Evolutionary conservation across 1,140 invertebrate species (phyloP).

Genomic region (Saccostrea cuccullata): DNA sequence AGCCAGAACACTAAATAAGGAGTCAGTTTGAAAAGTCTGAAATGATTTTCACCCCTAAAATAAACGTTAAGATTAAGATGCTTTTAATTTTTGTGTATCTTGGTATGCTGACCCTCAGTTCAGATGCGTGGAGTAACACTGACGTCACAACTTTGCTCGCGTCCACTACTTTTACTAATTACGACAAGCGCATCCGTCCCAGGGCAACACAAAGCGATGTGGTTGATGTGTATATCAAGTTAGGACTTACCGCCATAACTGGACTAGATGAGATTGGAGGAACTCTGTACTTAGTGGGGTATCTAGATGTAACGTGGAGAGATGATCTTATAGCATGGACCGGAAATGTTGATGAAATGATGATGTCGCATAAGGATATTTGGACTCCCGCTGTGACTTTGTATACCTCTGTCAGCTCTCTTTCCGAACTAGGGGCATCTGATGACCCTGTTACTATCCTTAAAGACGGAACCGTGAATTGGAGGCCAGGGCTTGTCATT

Average conservation of each 20-base stretch:
- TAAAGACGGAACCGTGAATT: slow-evolving; percentile 42
- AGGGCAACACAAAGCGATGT: slow-evolving; percentile 8
- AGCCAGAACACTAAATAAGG: not conserved
- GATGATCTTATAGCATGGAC: slow-evolving; percentile 41
- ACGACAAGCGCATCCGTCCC: slow-evolving; percentile 39
- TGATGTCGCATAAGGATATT: slow-evolving; percentile 45
- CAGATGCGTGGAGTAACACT: not conserved
- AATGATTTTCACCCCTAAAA: not conserved
- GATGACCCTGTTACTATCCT: slow-evolving; percentile 31
- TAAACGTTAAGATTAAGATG: not conserved
- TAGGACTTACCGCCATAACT: slow-evolving; percentile 46
- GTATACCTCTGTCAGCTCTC: slow-evolving; percentile 36
- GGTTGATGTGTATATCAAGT: slow-evolving; percentile 41
- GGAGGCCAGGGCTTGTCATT: slow-evolving; percentile 43
- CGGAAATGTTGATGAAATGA: slow-evolving; percentile 1
- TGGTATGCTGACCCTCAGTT: not conserved
- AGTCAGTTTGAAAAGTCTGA: not conserved
- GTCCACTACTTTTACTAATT: slow-evolving; percentile 7
- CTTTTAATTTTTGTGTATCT: not conserved
- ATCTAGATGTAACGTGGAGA: slow-evolving; percentile 41
- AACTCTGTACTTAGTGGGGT: slow-evolving; percentile 43
- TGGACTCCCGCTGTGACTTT: slow-evolving; percentile 44
- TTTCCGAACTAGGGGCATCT: slow-evolving; percentile 37
- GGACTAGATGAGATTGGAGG: slow-evolving; percentile 41
- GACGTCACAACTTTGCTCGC: slow-evolving; percentile 7